Percentiles rank a stretch among this genome's conserved stretches.
Evolutionary conservation across 2,888 invertebrate genomes (phyloP).

Genomic region (Odontothrips loti): DNA sequence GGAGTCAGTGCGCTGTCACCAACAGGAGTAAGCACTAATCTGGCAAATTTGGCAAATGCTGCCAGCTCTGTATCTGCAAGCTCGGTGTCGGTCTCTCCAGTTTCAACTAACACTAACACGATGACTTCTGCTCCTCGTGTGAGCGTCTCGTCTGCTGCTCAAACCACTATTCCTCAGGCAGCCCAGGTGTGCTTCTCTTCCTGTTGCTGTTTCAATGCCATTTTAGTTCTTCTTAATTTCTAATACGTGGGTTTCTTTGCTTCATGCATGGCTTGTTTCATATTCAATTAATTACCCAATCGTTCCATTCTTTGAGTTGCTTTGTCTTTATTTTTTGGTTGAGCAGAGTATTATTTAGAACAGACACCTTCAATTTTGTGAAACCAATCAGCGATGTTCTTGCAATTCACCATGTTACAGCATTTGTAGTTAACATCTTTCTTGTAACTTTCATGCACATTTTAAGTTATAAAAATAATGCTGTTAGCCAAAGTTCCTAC

Average conservation of each 20-base stretch:
- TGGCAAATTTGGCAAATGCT: constrained; percentile 5
- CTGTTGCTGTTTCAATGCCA: not conserved
- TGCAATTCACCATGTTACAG: no score
- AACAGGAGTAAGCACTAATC: constrained; percentile 20
- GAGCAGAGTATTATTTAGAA: no score
- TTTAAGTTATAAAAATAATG: no score
- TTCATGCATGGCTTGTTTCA: constrained; percentile 59
- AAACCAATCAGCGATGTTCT: no score
- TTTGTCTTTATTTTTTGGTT: no score
- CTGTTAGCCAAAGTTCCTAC: no score
- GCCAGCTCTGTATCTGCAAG: constrained; percentile 16
- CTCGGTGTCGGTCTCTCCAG: constrained; percentile 13
- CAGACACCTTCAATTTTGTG: no score
- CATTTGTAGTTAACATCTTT: no score
- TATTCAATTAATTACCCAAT: no score
- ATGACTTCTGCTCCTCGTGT: constrained; percentile 18
- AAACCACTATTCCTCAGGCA: constrained; percentile 31
- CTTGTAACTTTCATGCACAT: no score
- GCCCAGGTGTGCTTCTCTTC: constrained; percentile 8
- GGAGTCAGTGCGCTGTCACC: constrained; percentile 18
- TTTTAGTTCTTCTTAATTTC: not conserved
- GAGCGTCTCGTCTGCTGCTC: constrained; percentile 24
- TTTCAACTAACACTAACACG: constrained; percentile 14
- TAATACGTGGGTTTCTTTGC: constrained; percentile 42
- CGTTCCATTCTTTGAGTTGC: no score